phyloP scores from a whole-genome alignment of 2,888 invertebrate genomes.

The Acrocyrtus sp. region DNA sequence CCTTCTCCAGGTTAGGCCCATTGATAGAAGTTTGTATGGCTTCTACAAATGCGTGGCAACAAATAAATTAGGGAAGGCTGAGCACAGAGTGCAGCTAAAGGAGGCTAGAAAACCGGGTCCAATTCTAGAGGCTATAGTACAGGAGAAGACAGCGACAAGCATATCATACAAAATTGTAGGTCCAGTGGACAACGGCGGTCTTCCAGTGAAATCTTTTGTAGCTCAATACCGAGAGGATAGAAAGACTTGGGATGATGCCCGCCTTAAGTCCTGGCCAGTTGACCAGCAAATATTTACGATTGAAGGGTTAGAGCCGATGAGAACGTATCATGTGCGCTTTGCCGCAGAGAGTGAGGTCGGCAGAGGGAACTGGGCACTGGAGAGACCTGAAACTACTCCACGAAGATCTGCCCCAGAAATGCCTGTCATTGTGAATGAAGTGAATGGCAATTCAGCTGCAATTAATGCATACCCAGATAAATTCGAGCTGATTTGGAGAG shows the following conservation, averaged over 20 bases:
- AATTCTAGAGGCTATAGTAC: conserved; percentile 75
- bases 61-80: conserved; percentile 78
- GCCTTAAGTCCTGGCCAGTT: conserved; percentile 81
- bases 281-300: conserved; percentile 76
- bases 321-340: conserved; percentile 83
- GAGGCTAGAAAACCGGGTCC: conserved; percentile 78
- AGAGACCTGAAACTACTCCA: conserved; percentile 77
- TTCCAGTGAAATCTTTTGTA: conserved; percentile 78
- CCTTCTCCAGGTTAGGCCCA: conserved; percentile 69
- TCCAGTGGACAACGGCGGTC: conserved; percentile 78
- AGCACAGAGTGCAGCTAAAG: conserved; percentile 76
- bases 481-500: conserved; percentile 84
- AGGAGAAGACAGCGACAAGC: conserved; percentile 75
- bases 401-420: conserved; percentile 80
- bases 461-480: conserved; percentile 78
- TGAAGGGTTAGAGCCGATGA: conserved; percentile 81
- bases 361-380: conserved; percentile 77
- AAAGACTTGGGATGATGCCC: conserved; percentile 74
- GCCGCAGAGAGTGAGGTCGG: conserved; percentile 88
- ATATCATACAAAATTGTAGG: conserved; percentile 82
- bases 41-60: conserved; percentile 84
- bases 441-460: conserved; percentile 67
- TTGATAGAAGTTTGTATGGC: conserved; percentile 75
- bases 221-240: conserved; percentile 80
- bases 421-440: conserved; percentile 72